phyloP scores from a whole-genome alignment of 1,140 invertebrate species.

The Nymphalis io region DNA sequence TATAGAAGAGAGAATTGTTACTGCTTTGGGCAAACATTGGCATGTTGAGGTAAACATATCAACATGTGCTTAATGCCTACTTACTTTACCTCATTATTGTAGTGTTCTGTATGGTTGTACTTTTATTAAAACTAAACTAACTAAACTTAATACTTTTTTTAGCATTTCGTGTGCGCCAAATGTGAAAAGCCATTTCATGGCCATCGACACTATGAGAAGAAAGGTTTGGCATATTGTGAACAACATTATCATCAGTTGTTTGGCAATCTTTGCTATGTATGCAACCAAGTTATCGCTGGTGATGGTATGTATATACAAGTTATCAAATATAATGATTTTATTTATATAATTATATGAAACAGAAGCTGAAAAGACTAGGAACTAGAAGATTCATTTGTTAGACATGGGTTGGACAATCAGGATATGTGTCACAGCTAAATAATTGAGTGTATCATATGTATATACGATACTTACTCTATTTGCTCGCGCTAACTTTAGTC shows the following conservation, averaged over 20 bases:
- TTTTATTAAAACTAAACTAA: constrained; percentile 5
- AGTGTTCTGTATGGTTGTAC: background rate
- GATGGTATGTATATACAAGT: constrained; percentile 88
- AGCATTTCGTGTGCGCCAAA: constrained; percentile 99
- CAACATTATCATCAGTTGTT: constrained; percentile 99
- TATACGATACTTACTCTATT: too few relatives aligned
- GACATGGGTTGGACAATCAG: too few relatives aligned
- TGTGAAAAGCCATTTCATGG: constrained; percentile 99
- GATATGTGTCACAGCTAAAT: too few relatives aligned
- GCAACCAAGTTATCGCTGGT: constrained; percentile 98
- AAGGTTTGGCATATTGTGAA: constrained; percentile 99
- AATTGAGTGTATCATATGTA: too few relatives aligned
- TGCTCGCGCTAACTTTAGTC: too few relatives aligned
- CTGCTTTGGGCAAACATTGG: constrained; percentile 99
- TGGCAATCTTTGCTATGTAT: constrained; percentile 99
- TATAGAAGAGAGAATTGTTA: constrained; percentile 98
- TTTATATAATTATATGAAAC: too few relatives aligned
- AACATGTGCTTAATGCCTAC: background rate
- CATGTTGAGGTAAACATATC: constrained; percentile 91
- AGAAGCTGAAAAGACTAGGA: too few relatives aligned
- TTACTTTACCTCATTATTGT: background rate
- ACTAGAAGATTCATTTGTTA: too few relatives aligned
- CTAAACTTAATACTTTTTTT: too few relatives aligned
- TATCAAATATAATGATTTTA: background rate
- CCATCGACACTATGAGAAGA: constrained; percentile 99